phyloP scores from a whole-genome alignment of 37 sponge, comb jelly and placozoan genomes.

The Petrosia ficiformis region DNA sequence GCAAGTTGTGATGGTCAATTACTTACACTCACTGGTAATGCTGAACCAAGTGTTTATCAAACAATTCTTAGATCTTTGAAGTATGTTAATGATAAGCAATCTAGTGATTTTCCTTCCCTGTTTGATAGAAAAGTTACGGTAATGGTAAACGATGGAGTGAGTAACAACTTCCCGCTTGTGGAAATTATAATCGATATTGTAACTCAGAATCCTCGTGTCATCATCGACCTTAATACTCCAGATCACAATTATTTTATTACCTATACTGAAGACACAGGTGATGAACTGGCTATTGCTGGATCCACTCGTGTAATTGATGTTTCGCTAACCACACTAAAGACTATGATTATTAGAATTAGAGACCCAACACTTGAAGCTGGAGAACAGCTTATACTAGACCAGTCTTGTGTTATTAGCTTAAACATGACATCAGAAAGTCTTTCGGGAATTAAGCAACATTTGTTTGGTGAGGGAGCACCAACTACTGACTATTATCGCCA shows the following conservation, averaged over 20 bases:
- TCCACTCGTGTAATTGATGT: conserved; percentile 41
- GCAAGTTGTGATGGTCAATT: conserved; percentile 32
- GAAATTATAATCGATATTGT: conserved; percentile 47
- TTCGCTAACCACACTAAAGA: conserved; percentile 41
- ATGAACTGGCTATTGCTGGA: conserved; percentile 5
- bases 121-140: conserved; percentile 49
- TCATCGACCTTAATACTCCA: conserved; percentile 60
- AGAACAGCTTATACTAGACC: conserved; percentile 17
- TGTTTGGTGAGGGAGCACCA: conserved; percentile 42
- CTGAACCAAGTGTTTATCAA: conserved; percentile 23
- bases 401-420: neutral
- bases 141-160: conserved; percentile 31
- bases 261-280: conserved; percentile 33
- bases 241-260: conserved; percentile 46
- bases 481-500: conserved; percentile 23
- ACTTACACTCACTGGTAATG: conserved; percentile 41
- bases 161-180: neutral
- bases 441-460: conserved; percentile 45
- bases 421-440: conserved; percentile 53
- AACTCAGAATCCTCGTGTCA: conserved; percentile 34
- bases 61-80: conserved; percentile 31
- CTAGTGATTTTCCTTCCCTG: conserved; percentile 48
- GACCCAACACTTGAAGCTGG: conserved; percentile 21
- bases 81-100: conserved; percentile 46
- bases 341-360: conserved; percentile 52